Evolutionary conservation across 92 coral and sea anemone genomes (phyloP).

Genomic region (Epizoanthus rinbou): DNA sequence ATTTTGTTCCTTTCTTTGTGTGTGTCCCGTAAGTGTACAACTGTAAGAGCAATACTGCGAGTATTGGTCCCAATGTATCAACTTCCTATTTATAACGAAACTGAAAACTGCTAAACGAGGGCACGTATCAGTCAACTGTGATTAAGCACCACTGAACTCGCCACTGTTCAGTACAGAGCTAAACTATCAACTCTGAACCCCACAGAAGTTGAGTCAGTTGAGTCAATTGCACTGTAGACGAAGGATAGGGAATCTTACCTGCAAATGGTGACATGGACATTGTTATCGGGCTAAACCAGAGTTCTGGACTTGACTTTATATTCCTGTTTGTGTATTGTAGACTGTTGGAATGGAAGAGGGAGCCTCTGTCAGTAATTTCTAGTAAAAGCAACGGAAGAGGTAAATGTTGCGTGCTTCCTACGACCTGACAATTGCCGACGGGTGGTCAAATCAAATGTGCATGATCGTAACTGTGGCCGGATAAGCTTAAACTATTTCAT

Average conservation of each 20-base stretch:
- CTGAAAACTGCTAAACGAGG: slow-evolving; percentile 6
- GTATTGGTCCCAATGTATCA: neutral
- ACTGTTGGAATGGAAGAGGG: slow-evolving; percentile 36
- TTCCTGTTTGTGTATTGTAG: slow-evolving; percentile 12
- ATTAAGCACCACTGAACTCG: neutral
- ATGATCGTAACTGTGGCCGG: slow-evolving; percentile 14
- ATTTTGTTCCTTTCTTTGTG: neutral
- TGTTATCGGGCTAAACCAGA: neutral
- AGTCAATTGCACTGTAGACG: too few species aligned
- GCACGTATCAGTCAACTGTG: neutral
- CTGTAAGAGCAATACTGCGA: neutral
- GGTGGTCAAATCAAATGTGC: slow-evolving; percentile 37
- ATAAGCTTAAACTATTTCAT: slow-evolving; percentile 36
- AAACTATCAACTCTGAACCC: too few species aligned
- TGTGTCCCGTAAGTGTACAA: neutral
- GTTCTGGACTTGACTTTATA: neutral
- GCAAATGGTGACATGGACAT: slow-evolving; percentile 10
- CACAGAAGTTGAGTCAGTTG: too few species aligned
- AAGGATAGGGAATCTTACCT: slow-evolving; percentile 4
- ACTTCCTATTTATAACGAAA: neutral
- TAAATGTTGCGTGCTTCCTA: slow-evolving; percentile 33
- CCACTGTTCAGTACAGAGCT: too few species aligned
- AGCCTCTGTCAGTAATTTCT: slow-evolving; percentile 22
- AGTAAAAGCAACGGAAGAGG: slow-evolving; percentile 32
- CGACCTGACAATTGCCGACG: slow-evolving; percentile 36